Base-by-base conservation (phyloP, 2,113 vertebrate species). In the Apaloderma vittatum region DNA sequence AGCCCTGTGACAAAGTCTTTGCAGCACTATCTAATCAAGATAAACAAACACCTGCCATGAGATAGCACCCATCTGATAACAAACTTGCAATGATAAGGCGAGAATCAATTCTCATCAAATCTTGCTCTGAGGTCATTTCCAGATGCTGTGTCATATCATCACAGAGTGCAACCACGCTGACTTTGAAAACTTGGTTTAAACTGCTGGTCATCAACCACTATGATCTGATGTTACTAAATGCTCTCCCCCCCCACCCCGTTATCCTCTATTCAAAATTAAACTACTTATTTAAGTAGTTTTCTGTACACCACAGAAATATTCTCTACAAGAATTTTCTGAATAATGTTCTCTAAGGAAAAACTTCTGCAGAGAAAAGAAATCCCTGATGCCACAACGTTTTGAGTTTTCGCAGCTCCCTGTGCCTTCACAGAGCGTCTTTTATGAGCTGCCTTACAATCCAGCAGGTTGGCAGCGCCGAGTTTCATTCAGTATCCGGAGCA, bases 81-180 rank as follows among this genome's bases (percentile, higher is more conserved):
- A 68, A 88, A 72, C 74, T 52, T 54, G 20, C 59, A 54, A 45
- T 29, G 95, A 97, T 97, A 96, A 96, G 85, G 65, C 88, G 57
- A 3, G 77, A 75, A 96, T 96, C 95, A 97, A 96, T 97, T 90
- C 94, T 91, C 96, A 96, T 97, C 95, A 97, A 95, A 92, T 58
- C 82, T 93, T 11, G 1, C 93, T 95, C 85, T 57, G 14, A 95
- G 92, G 84, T 67, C 90, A 27, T 70, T 95, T 95, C 77, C 75
- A 82, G 80, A 55, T 68, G 45, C 90, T 83, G 34, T 82, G 65
- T 93, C 87, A 72, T 74, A 16, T 34, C 66, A 71, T 61, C 94
- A 78, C 40, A 80, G 57, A 61, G 63, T 36, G 79, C 40, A 81
- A 72, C 32, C 77, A 19, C 5, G 20, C 75, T 58, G 82, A 92